These are phyloP conservation scores for Frankliniella intonsa DNA, from an alignment of 2,888 invertebrate species.

Conservation along the genomic window DNA sequence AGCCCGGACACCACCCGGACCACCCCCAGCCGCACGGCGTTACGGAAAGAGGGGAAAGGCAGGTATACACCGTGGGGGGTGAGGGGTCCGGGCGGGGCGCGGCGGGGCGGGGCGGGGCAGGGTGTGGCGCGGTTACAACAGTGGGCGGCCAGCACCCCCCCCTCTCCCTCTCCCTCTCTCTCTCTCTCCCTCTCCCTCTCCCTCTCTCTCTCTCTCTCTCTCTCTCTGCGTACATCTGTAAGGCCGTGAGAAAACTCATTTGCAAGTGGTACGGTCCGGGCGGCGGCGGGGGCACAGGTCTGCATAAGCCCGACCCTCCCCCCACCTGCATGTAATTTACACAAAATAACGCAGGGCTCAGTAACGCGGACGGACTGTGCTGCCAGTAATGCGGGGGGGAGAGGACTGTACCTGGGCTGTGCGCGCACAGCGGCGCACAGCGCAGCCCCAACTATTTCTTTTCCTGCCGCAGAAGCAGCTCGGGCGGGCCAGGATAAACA, in stretches of 20 bases:
- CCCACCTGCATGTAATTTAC: conserved; percentile 4
- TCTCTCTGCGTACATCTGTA: neutral
- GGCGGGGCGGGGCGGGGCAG: neutral
- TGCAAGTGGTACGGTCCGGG: conserved; percentile 26
- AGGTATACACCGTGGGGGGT: neutral
- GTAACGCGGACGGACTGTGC: conserved; percentile 4
- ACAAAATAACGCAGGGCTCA: conserved; percentile 24
- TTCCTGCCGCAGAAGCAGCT: no score
- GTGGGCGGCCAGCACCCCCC: conserved; percentile 14
- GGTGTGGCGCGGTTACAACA: neutral
- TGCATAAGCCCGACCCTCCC: conserved; percentile 28
- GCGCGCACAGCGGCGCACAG: no score
- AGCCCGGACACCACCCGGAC: neutral
- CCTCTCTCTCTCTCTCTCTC: neutral
- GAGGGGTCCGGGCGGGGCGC: conserved; percentile 15
- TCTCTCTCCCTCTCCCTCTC: neutral
- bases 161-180: conserved; percentile 20
- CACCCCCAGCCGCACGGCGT: neutral
- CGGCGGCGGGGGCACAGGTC: conserved; percentile 7
- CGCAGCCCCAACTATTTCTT: no score
- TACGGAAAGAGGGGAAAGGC: neutral
- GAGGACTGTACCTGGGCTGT: no score
- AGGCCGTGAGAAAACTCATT: conserved; percentile 9
- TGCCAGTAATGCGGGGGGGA: neutral
- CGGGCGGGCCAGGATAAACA: no score